These are phyloP conservation scores for Axea sp. DNA, from an alignment of 2,888 invertebrate species.

Conservation along the genomic window DNA sequence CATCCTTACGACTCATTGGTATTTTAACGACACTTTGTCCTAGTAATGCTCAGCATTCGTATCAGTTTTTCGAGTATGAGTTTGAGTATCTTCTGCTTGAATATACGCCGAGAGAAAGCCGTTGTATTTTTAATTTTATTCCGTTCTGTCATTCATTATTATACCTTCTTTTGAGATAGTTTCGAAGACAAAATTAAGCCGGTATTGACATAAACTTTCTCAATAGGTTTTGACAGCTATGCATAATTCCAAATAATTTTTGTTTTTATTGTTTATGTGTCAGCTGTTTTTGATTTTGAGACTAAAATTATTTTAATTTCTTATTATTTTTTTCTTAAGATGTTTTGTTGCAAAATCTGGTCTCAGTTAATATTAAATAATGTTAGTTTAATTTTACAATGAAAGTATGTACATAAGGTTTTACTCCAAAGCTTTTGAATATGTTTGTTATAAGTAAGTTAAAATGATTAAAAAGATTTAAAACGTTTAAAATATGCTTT, in stretches of 20 bases:
- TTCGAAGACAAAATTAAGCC: constrained; percentile 41
- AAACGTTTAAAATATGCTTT: too few species aligned
- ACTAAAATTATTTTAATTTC: constrained; percentile 1
- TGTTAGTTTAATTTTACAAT: constrained; percentile 25
- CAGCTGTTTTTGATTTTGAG: constrained; percentile 14
- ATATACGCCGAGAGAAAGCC: constrained; percentile 20
- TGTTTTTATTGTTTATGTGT: not conserved
- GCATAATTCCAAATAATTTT: constrained; percentile 33
- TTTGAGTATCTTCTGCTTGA: constrained; percentile 58
- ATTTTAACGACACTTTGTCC: constrained; percentile 58
- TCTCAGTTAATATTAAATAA: constrained; percentile 17
- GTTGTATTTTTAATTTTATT: constrained; percentile 6
- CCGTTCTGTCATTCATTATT: constrained; percentile 3
- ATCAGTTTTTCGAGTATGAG: constrained; percentile 57
- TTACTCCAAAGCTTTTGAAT: constrained; percentile 10
- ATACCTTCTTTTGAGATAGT: constrained; percentile 29
- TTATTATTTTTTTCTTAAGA: constrained; percentile 3
- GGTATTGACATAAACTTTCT: constrained; percentile 24
- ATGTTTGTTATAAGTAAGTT: not conserved
- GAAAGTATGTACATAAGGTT: constrained; percentile 26
- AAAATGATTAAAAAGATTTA: constrained; percentile 5
- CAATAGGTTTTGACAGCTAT: constrained; percentile 45
- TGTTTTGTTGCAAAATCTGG: not conserved
- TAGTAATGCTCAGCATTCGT: constrained; percentile 57
- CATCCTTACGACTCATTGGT: constrained; percentile 62